These are phyloP conservation scores for Lottia scabra DNA, from an alignment of 2,888 invertebrate species.

Conservation along the genomic window DNA sequence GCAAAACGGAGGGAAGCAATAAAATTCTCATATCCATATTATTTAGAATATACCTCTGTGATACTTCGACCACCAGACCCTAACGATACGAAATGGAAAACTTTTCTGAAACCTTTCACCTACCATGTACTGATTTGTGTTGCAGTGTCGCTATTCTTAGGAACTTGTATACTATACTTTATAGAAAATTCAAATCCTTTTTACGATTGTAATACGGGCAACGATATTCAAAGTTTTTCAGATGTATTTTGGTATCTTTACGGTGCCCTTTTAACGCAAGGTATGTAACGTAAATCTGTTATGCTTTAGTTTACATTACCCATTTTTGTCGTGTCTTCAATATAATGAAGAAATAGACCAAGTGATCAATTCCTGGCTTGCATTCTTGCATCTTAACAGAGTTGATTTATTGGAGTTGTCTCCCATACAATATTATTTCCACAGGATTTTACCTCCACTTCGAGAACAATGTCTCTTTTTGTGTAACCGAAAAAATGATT, in stretches of 20 bases:
- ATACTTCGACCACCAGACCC: constrained; percentile 46
- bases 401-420: too few relatives aligned
- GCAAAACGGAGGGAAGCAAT: constrained; percentile 89
- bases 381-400: too few relatives aligned
- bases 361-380: too few relatives aligned
- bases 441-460: too few relatives aligned
- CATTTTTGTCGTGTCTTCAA: too few relatives aligned
- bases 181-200: constrained; percentile 41
- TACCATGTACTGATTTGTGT: constrained; percentile 45
- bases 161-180: constrained; percentile 38
- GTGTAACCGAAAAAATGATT: too few relatives aligned
- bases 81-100: constrained; percentile 41
- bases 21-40: constrained; percentile 87
- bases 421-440: too few relatives aligned
- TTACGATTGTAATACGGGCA: background rate
- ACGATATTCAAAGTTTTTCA: constrained; percentile 9
- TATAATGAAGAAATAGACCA: too few relatives aligned
- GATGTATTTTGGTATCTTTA: constrained; percentile 84
- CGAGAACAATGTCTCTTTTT: too few relatives aligned
- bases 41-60: constrained; percentile 43
- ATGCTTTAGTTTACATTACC: too few relatives aligned
- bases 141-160: constrained; percentile 32
- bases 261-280: constrained; percentile 91
- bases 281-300: constrained; percentile 71
- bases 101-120: constrained; percentile 47